Evolutionary conservation across 2,113 vertebrate genomes (phyloP).

Genomic region (Dermatemys mawii): DNA sequence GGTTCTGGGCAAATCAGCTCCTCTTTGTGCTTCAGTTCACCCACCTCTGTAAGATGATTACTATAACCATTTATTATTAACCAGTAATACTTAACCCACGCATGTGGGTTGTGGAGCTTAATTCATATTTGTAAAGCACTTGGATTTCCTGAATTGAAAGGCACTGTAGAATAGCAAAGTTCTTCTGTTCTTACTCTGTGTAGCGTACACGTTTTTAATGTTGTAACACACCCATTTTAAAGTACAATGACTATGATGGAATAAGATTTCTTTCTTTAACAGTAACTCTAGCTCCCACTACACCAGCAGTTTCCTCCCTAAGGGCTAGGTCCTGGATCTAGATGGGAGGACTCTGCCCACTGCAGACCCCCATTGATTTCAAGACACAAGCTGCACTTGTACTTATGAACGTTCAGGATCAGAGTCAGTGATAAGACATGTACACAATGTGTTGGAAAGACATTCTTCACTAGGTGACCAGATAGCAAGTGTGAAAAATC

Average conservation of each 20-base stretch:
- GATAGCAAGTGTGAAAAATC: too few relatives aligned
- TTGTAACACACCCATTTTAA: neutral
- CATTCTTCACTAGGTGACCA: too few relatives aligned
- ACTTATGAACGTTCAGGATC: neutral
- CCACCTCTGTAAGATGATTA: neutral
- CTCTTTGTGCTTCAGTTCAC: accelerated
- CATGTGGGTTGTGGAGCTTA: neutral
- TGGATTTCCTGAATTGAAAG: neutral
- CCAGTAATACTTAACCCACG: neutral
- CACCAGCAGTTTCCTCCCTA: neutral
- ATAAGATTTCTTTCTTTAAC: neutral
- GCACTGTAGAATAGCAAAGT: neutral
- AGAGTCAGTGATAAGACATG: accelerated
- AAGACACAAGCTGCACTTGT: neutral
- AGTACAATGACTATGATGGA: neutral
- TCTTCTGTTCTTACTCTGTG: neutral
- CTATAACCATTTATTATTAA: neutral
- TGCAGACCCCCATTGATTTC: neutral
- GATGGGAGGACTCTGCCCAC: neutral
- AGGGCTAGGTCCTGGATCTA: neutral
- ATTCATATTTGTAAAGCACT: neutral
- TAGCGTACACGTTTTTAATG: neutral
- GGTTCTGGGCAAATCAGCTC: neutral
- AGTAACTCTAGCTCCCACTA: neutral
- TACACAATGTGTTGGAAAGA: neutral